These are phyloP conservation scores for Ciona savignyi DNA, from an alignment of 23 tunicate genomes.

Conservation along the genomic window DNA sequence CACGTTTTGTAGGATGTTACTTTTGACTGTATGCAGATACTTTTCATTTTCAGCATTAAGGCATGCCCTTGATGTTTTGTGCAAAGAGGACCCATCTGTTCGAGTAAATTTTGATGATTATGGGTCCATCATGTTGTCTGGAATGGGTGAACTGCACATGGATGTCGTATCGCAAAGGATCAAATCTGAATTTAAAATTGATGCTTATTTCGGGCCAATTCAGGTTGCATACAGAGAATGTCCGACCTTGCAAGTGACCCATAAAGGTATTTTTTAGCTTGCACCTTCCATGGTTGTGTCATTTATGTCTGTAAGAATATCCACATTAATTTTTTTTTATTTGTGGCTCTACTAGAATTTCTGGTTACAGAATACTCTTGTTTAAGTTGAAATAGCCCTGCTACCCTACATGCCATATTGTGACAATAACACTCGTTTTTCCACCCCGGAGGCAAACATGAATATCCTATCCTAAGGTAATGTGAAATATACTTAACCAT, in stretches of 20 bases:
- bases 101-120: constrained; percentile 20
- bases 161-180: constrained; percentile 64
- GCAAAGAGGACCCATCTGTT: constrained; percentile 78
- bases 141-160: constrained; percentile 96
- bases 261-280: constrained; percentile 11
- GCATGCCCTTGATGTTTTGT: constrained; percentile 32
- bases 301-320: too few relatives aligned
- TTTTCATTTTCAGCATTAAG: constrained; percentile 42
- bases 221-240: constrained; percentile 77
- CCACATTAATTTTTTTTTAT: too few relatives aligned
- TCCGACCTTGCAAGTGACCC: constrained; percentile 8
- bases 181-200: constrained; percentile 53
- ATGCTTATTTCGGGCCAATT: constrained; percentile 58
- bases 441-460: too few relatives aligned
- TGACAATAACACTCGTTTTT: too few relatives aligned
- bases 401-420: too few relatives aligned
- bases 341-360: too few relatives aligned
- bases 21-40: too few relatives aligned
- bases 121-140: constrained; percentile 57
- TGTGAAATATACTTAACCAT: too few relatives aligned
- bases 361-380: too few relatives aligned
- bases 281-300: background rate
- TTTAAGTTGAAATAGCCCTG: too few relatives aligned
- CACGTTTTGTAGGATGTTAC: too few relatives aligned
- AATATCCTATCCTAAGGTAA: too few relatives aligned